A percentile compares a stretch with the other conserved stretches of the same genome.
Conservation (phyloP, 2,888 invertebrate genomes). For the Drosophila affinis region DNA sequence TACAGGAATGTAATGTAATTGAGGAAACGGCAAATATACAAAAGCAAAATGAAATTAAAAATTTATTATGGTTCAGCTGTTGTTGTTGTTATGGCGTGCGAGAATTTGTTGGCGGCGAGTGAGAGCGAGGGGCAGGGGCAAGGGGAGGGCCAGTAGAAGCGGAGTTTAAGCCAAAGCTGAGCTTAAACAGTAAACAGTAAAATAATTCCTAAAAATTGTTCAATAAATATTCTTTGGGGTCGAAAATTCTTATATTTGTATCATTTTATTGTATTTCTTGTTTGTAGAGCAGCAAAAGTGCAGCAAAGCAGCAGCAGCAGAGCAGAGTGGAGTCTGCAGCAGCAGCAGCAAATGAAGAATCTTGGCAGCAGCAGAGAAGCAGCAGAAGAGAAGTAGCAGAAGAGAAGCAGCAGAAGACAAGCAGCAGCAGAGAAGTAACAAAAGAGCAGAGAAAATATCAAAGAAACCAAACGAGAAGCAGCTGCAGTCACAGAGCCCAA, state of each 20-base stretch:
- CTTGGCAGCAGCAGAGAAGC: constrained; percentile 9
- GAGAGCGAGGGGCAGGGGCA: not conserved
- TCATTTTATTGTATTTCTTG: too few relatives aligned
- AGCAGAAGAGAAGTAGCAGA: not conserved
- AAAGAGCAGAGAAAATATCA: too few relatives aligned
- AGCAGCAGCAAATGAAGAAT: not conserved
- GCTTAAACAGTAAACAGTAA: too few relatives aligned
- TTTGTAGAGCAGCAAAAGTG: not conserved
- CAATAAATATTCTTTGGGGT: not conserved
- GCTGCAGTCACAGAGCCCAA: too few relatives aligned
- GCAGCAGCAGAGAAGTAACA: not conserved
- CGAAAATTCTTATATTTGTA: too few relatives aligned
- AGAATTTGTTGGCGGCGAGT: not conserved
- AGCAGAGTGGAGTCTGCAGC: not conserved
- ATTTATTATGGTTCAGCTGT: constrained; percentile 71
- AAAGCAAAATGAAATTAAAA: constrained; percentile 75
- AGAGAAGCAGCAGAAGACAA: not conserved
- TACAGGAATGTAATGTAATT: constrained; percentile 64
- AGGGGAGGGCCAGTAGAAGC: not conserved
- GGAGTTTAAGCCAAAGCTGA: too few relatives aligned
- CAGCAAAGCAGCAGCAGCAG: not conserved
- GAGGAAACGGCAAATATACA: constrained; percentile 48
- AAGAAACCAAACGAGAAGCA: too few relatives aligned
- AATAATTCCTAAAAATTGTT: not conserved
- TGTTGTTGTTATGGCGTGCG: constrained; percentile 17